phyloP scores from a whole-genome alignment of 2,888 invertebrate genomes.

The Orgyia antiqua region DNA sequence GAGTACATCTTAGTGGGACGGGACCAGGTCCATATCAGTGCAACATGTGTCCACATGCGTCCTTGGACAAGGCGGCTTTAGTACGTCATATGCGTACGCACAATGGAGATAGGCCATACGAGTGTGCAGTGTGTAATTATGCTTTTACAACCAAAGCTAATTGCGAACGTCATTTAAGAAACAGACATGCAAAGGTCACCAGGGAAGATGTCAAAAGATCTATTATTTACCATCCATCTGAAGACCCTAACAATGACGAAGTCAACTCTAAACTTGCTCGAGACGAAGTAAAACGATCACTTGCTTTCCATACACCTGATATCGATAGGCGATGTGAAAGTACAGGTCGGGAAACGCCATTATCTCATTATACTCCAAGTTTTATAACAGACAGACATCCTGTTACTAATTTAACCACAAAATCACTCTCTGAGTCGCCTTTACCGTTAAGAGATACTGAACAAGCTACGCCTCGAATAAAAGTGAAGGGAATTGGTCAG shows the following conservation, averaged over 20 bases:
- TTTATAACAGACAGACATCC: slow-evolving; percentile 70
- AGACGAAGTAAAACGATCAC: slow-evolving; percentile 76
- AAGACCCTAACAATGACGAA: slow-evolving; percentile 89
- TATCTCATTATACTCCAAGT: slow-evolving; percentile 62
- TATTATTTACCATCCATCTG: slow-evolving; percentile 91
- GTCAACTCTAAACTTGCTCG: slow-evolving; percentile 74
- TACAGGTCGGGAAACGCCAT: slow-evolving; percentile 60
- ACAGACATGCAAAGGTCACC: slow-evolving; percentile 91
- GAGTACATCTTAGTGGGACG: slow-evolving; percentile 88
- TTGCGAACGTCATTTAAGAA: slow-evolving; percentile 95
- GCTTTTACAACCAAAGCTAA: slow-evolving; percentile 98
- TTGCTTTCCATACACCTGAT: slow-evolving; percentile 75
- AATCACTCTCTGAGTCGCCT: slow-evolving; percentile 55
- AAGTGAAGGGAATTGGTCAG: slow-evolving; percentile 81
- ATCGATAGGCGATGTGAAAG: slow-evolving; percentile 60
- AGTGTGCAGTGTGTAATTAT: slow-evolving; percentile 96
- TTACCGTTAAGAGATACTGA: slow-evolving; percentile 60
- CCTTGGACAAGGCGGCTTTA: slow-evolving; percentile 93
- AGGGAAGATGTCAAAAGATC: slow-evolving; percentile 93
- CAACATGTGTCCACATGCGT: slow-evolving; percentile 94
- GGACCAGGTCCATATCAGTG: slow-evolving; percentile 91
- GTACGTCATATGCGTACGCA: slow-evolving; percentile 95
- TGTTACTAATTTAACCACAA: slow-evolving; percentile 49
- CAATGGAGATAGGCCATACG: slow-evolving; percentile 96
- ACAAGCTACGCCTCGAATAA: slow-evolving; percentile 65